phyloP scores from a whole-genome alignment of 2,888 invertebrate genomes.

The Nomada hirtipes region DNA sequence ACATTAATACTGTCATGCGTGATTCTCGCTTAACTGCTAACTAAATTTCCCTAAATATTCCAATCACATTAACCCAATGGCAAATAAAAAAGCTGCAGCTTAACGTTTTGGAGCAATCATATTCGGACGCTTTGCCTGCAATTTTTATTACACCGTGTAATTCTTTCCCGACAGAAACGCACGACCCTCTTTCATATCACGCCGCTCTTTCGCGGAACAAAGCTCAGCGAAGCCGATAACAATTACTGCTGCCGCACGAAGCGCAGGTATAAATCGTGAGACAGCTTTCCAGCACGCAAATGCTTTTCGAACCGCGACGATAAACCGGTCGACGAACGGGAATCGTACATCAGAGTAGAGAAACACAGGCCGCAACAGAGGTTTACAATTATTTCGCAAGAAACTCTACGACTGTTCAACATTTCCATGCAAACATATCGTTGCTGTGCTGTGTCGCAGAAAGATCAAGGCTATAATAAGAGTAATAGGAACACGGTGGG shows the following conservation, averaged over 20 bases:
- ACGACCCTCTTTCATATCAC: background rate
- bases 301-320: conserved; percentile 4
- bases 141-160: background rate
- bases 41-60: too few species aligned
- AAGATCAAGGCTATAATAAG: background rate
- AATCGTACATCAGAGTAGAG: conserved; percentile 12
- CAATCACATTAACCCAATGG: too few species aligned
- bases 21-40: too few species aligned
- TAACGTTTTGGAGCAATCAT: too few species aligned
- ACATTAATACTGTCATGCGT: too few species aligned
- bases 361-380: background rate
- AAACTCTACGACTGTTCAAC: conserved; percentile 6
- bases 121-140: too few species aligned
- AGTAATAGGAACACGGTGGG: conserved; percentile 15
- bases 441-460: background rate
- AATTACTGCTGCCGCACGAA: background rate
- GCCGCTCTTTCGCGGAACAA: background rate
- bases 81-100: too few species aligned
- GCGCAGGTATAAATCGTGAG: conserved; percentile 13
- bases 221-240: background rate
- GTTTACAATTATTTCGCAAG: conserved; percentile 21
- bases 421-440: conserved; percentile 2
- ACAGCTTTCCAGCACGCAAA: background rate
- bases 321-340: conserved; percentile 2
- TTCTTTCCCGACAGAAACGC: too few species aligned